A percentile compares a stretch with the other conserved stretches of the same genome.
These are phyloP conservation scores for Litocranius walleri DNA, from an alignment of 2,113 vertebrate genomes.

Conservation along the genomic window DNA sequence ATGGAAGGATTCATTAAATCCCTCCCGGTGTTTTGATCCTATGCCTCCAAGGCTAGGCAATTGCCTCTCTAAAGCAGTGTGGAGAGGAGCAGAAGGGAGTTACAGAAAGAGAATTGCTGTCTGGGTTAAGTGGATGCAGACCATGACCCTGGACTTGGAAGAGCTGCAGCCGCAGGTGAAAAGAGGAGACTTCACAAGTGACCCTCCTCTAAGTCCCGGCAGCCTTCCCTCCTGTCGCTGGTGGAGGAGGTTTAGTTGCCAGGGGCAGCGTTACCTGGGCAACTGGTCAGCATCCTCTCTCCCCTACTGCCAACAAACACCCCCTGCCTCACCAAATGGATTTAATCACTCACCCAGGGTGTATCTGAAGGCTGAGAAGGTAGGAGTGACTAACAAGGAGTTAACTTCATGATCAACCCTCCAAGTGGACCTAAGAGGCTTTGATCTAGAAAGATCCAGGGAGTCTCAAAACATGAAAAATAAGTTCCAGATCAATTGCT, in stretches of 20 bases:
- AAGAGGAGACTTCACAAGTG: neutral
- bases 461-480: constrained; percentile 41
- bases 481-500: constrained; percentile 49
- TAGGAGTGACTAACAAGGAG: neutral
- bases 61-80: neutral
- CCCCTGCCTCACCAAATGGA: neutral
- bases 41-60: neutral
- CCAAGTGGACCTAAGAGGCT: constrained; percentile 13
- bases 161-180: neutral
- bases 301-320: neutral
- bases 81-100: neutral
- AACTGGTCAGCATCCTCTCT: neutral
- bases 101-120: neutral
- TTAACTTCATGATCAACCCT: neutral
- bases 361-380: neutral
- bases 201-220: neutral
- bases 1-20: neutral
- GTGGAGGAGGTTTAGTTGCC: neutral
- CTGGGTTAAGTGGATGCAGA: neutral
- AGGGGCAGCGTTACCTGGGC: neutral
- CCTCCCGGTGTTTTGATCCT: neutral
- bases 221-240: neutral
- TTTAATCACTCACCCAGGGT: neutral
- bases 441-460: constrained; percentile 47
- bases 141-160: neutral